A percentile compares a stretch with the other conserved stretches of the same genome.
Evolutionary conservation across 2,888 invertebrate genomes (phyloP).

Genomic region (Melipona bicolor): DNA sequence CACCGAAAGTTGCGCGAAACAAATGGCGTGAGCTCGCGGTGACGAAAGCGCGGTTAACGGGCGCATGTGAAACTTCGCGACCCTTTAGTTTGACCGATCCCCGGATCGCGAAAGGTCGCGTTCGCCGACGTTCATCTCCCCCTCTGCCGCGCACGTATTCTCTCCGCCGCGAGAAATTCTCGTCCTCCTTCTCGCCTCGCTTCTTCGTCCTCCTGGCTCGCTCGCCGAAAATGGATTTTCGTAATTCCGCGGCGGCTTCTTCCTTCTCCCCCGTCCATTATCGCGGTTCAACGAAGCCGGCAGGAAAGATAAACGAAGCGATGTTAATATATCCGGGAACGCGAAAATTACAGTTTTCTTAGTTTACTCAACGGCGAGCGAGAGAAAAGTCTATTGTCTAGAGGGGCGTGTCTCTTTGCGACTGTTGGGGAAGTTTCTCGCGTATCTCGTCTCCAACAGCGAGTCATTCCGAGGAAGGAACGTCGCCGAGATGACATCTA

Average conservation of each 20-base stretch:
- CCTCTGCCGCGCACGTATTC: not conserved
- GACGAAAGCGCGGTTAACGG: not conserved
- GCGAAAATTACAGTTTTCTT: constrained; percentile 48
- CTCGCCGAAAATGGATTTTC: constrained; percentile 33
- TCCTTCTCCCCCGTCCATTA: constrained; percentile 36
- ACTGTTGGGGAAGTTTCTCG: constrained; percentile 18
- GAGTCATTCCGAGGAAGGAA: not conserved
- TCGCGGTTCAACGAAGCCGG: constrained; percentile 29
- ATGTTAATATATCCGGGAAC: constrained; percentile 48
- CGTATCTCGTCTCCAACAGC: not conserved
- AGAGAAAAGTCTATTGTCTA: constrained; percentile 37
- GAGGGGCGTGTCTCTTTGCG: constrained; percentile 30
- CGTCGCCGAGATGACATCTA: not conserved
- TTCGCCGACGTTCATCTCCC: not conserved
- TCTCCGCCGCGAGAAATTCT: not conserved
- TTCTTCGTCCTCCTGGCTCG: not conserved
- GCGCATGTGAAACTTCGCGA: not conserved
- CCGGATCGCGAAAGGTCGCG: not conserved
- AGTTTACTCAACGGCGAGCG: constrained; percentile 26
- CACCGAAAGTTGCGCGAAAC: constrained; percentile 8
- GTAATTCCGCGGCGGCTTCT: constrained; percentile 28
- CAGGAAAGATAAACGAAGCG: constrained; percentile 50
- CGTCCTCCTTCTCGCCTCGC: not conserved
- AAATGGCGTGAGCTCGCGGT: not conserved
- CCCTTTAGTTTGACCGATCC: not conserved